Evolutionary conservation across 2,113 vertebrate species (phyloP).

Genomic region (Platichthys stellatus): DNA sequence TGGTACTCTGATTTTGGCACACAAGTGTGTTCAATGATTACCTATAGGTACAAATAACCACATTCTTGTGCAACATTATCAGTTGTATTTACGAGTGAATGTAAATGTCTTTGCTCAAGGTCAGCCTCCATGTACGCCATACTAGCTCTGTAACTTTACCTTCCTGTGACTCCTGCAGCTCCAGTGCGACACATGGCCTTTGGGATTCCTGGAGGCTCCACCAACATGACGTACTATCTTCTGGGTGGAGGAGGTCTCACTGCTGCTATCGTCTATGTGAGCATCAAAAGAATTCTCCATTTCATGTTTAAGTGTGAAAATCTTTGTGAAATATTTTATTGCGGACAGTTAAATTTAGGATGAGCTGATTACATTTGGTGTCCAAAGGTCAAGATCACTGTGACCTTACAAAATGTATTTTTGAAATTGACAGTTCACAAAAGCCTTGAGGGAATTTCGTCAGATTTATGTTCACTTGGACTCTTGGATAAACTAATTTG

Average conservation of each 20-base stretch:
- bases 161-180: constrained; percentile 54
- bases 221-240: constrained; percentile 83
- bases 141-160: background rate
- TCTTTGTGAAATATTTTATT: too few species aligned
- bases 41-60: background rate
- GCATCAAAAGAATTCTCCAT: constrained; percentile 46
- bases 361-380: too few species aligned
- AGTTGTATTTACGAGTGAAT: background rate
- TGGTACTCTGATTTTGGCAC: background rate
- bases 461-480: too few species aligned
- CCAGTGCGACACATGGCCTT: constrained; percentile 87
- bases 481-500: too few species aligned
- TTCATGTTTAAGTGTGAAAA: background rate
- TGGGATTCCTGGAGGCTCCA: constrained; percentile 83
- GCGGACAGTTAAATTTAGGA: too few species aligned
- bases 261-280: constrained; percentile 90
- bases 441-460: too few species aligned
- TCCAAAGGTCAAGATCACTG: too few species aligned
- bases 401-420: too few species aligned
- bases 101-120: background rate
- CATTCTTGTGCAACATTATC: background rate
- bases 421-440: too few species aligned
- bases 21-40: background rate
- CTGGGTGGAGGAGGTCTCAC: constrained; percentile 86
- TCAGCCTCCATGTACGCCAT: background rate